These are phyloP conservation scores for Colletes gigas DNA, from an alignment of 1,140 invertebrate species.

Conservation along the genomic window DNA sequence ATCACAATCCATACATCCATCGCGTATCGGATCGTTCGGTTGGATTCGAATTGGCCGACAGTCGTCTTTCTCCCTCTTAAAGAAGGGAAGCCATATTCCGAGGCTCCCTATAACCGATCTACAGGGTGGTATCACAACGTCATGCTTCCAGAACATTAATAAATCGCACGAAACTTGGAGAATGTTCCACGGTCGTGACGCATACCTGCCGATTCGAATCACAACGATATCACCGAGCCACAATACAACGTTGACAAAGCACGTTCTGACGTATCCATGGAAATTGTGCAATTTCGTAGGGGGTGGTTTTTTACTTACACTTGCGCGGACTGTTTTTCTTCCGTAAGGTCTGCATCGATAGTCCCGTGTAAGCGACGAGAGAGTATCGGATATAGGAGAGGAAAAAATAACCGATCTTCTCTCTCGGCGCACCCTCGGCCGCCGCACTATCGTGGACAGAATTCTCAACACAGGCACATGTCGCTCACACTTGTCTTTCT, in stretches of 20 bases:
- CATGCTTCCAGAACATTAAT: not conserved
- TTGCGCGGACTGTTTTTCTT: conserved; percentile 94
- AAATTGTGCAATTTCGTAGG: conserved; percentile 1
- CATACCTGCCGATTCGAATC: conserved; percentile 9
- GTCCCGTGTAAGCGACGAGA: conserved; percentile 62
- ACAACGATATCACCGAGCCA: conserved; percentile 24
- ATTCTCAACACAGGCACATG: conserved; percentile 65
- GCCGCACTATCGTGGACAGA: conserved; percentile 54
- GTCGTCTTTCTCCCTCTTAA: conserved; percentile 18
- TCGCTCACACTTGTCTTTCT: conserved; percentile 49
- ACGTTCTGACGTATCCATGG: conserved; percentile 8
- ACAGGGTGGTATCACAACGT: conserved; percentile 47
- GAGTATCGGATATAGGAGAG: conserved; percentile 38
- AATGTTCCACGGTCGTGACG: not conserved
- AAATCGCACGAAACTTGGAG: not conserved
- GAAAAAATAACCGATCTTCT: conserved; percentile 48
- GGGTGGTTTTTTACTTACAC: conserved; percentile 85
- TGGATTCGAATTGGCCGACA: conserved; percentile 2
- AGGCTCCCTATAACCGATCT: conserved; percentile 40
- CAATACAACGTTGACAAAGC: conserved; percentile 16
- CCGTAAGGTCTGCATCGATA: conserved; percentile 91
- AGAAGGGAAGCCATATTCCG: conserved; percentile 60
- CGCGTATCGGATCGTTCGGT: not conserved
- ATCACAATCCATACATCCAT: not conserved
- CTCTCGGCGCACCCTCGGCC: conserved; percentile 49